Evolutionary conservation across 2,797 vertebrate species (phyloP).

Genomic region (Pangasius krempfi): DNA sequence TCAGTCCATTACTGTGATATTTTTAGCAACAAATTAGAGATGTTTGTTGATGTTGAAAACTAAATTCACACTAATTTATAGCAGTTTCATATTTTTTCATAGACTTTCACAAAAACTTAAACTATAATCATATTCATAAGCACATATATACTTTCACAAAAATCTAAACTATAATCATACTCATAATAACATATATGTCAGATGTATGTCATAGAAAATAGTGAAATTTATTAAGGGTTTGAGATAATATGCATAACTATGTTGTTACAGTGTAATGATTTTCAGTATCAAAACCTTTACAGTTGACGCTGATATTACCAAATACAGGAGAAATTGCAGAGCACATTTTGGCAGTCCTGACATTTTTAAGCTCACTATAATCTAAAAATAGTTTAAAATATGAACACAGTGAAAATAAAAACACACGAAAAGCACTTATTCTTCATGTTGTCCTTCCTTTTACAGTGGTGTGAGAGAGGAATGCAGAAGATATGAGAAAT

Average conservation of each 20-base stretch:
- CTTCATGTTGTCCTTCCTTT: not conserved
- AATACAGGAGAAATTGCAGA: not conserved
- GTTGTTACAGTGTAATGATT: not conserved
- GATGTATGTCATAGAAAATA: not conserved
- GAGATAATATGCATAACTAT: not conserved
- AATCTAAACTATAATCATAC: not conserved
- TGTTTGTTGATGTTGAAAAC: not conserved
- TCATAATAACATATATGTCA: not conserved
- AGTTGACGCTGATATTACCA: not conserved
- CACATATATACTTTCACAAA: not conserved
- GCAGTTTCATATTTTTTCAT: not conserved
- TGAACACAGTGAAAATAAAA: not conserved
- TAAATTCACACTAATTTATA: not conserved
- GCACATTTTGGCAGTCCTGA: not conserved
- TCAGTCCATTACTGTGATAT: not conserved
- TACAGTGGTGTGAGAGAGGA: not conserved
- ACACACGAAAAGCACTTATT: not conserved
- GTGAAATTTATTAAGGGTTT: not conserved
- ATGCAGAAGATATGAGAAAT: conserved; percentile 23
- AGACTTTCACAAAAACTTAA: not conserved
- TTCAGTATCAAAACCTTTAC: not conserved
- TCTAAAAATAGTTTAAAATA: not conserved
- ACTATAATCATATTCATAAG: not conserved
- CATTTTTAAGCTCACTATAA: not conserved
- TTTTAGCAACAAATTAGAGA: not conserved